phyloP scores from a whole-genome alignment of 1,140 invertebrate genomes.

The Cydia pomonella region DNA sequence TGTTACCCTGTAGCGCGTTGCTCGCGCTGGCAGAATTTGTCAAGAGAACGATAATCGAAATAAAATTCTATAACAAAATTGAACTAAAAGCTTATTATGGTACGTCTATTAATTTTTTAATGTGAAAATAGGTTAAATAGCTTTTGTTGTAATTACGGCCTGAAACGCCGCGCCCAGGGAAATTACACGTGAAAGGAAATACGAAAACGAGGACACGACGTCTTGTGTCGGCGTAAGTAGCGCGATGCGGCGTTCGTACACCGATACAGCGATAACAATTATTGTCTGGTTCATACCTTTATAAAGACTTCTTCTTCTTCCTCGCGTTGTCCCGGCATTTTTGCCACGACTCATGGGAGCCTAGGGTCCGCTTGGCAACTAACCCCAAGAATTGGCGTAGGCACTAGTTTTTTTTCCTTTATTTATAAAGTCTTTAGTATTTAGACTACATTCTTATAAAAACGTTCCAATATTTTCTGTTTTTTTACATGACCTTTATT shows the following conservation, averaged over 20 bases:
- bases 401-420: too few relatives aligned
- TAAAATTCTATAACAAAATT: background rate
- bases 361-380: too few relatives aligned
- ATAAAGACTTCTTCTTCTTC: too few relatives aligned
- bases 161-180: conserved; percentile 47
- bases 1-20: too few relatives aligned
- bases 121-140: background rate
- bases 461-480: too few relatives aligned
- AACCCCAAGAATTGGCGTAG: too few relatives aligned
- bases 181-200: conserved; percentile 62
- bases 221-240: background rate
- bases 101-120: background rate
- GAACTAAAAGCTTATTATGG: background rate
- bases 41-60: background rate
- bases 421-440: too few relatives aligned
- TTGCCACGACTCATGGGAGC: too few relatives aligned
- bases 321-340: too few relatives aligned
- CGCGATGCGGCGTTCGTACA: background rate
- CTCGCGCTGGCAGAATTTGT: too few relatives aligned
- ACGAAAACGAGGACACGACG: conserved; percentile 35
- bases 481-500: too few relatives aligned
- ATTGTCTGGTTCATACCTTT: background rate
- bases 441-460: too few relatives aligned
- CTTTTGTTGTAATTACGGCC: conserved; percentile 21
- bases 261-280: conserved; percentile 35